These are phyloP conservation scores for Formicarius rufipectus DNA, from an alignment of 2,113 vertebrate species.

Conservation along the genomic window DNA sequence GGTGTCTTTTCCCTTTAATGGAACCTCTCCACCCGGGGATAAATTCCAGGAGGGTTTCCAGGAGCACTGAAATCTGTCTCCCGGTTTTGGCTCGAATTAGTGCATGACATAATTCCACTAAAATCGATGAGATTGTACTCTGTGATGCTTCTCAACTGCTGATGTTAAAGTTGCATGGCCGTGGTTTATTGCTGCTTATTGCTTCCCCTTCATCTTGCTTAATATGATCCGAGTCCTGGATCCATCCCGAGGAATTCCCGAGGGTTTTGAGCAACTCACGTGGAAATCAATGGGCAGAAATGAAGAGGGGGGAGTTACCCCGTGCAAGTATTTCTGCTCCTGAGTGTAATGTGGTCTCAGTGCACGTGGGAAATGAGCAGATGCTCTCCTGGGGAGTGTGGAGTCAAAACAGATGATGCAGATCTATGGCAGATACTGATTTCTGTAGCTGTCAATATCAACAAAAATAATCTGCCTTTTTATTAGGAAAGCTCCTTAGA, in stretches of 20 bases:
- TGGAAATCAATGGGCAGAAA: background rate
- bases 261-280: background rate
- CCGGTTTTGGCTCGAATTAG: background rate
- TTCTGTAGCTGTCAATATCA: background rate
- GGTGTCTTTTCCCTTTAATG: background rate
- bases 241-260: background rate
- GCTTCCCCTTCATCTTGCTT: background rate
- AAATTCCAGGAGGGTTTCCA: background rate
- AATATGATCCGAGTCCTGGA: background rate
- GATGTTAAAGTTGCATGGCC: background rate
- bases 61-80: background rate
- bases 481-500: background rate
- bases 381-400: background rate
- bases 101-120: constrained; percentile 16
- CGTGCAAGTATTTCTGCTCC: background rate
- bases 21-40: background rate
- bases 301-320: background rate
- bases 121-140: constrained; percentile 19
- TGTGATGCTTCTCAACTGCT: background rate
- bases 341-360: no score
- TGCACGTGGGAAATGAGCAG: background rate
- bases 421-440: background rate
- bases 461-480: background rate
- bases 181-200: background rate
- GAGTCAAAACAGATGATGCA: background rate